These are phyloP conservation scores for Pseudococcus longispinus DNA, from an alignment of 2,888 invertebrate species.

Conservation along the genomic window DNA sequence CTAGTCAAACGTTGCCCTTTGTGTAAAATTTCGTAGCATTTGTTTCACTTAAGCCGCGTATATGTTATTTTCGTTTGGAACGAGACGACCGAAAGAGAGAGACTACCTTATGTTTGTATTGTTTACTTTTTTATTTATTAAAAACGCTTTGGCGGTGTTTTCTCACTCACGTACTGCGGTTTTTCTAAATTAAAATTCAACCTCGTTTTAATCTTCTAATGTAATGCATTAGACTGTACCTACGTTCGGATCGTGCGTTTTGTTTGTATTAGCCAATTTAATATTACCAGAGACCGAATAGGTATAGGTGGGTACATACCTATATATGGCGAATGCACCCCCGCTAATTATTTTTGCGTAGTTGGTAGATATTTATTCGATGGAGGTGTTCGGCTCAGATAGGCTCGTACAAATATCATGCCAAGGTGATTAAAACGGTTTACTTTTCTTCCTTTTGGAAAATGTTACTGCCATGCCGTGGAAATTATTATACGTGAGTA, in stretches of 20 bases:
- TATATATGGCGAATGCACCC: background rate
- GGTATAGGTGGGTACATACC: too few relatives aligned
- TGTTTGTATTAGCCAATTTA: slow-evolving; percentile 11
- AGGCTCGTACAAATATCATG: background rate
- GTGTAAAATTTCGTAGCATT: background rate
- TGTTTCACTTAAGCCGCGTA: background rate
- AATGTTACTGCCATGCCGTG: background rate
- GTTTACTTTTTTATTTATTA: slow-evolving; percentile 38
- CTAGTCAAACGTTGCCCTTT: background rate
- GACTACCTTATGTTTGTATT: background rate
- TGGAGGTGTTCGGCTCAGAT: background rate
- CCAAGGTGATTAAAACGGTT: slow-evolving; percentile 18
- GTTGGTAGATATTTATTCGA: slow-evolving; percentile 5
- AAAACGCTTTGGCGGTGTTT: background rate
- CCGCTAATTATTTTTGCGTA: background rate
- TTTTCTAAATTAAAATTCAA: slow-evolving; percentile 36
- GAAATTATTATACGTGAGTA: background rate
- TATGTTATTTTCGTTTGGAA: slow-evolving; percentile 3
- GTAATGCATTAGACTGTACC: background rate
- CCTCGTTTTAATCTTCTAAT: slow-evolving; percentile 35
- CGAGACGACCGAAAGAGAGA: background rate
- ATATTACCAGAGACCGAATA: background rate
- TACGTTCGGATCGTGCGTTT: background rate
- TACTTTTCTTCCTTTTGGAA: background rate
- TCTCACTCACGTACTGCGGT: slow-evolving; percentile 11